Percentiles rank a stretch among this genome's conserved stretches.
Conservation (phyloP, 2,113 vertebrate species). For the Cochlearius cochlearius region DNA sequence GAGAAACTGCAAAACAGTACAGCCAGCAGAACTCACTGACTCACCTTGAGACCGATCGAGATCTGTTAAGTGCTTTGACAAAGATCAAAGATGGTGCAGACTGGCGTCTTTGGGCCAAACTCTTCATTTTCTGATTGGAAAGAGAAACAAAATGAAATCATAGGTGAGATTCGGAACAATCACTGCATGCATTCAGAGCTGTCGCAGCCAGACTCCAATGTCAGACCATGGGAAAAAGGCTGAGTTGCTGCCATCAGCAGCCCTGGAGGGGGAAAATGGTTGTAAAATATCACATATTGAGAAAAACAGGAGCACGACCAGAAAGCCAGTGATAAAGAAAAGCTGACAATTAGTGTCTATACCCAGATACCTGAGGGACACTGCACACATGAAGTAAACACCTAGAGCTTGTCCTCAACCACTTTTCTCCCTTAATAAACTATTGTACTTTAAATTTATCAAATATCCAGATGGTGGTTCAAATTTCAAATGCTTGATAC, state of each 20-base stretch:
- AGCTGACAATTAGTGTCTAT: neutral
- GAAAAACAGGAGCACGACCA: neutral
- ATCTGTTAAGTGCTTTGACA: constrained; percentile 90
- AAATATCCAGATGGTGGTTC: neutral
- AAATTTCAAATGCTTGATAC: neutral
- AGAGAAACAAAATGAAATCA: constrained; percentile 32
- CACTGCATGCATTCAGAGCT: neutral
- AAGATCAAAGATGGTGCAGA: constrained; percentile 91
- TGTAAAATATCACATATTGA: neutral
- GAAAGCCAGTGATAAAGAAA: neutral
- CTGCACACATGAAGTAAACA: neutral
- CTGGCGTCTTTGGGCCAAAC: constrained; percentile 88
- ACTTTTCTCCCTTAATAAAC: neutral
- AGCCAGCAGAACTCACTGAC: neutral
- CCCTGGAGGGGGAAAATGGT: neutral
- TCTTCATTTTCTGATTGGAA: constrained; percentile 89
- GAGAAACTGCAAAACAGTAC: neutral
- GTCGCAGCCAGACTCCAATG: neutral
- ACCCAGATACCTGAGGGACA: neutral
- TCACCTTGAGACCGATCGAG: constrained; percentile 85
- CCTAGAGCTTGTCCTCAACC: neutral
- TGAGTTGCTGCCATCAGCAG: neutral
- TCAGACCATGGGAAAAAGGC: neutral
- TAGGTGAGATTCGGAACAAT: neutral
- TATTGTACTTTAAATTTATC: neutral